Conservation (phyloP, 53 echinoderm and acorn worm species). For the Crossaster papposus region DNA sequence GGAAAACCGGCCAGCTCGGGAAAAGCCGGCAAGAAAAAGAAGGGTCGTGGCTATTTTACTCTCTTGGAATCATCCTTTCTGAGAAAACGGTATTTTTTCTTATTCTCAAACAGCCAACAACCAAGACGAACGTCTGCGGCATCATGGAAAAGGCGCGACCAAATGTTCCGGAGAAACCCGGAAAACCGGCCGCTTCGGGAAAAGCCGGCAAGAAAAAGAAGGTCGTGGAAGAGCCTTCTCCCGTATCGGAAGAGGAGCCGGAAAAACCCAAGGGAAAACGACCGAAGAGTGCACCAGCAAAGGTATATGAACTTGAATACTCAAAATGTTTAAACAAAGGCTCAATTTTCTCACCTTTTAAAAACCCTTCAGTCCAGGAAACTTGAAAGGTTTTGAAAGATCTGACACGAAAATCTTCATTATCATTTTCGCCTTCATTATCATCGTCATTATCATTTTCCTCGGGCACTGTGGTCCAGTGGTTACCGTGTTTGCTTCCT, state of each 20-base stretch:
- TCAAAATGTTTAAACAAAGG: too few relatives aligned
- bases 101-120: constrained; percentile 66
- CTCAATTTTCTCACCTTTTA: too few relatives aligned
- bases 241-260: constrained; percentile 50
- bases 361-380: too few relatives aligned
- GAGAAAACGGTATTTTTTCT: not conserved
- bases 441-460: too few relatives aligned
- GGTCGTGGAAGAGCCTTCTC: constrained; percentile 40
- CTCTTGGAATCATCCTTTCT: not conserved
- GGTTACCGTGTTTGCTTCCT: too few relatives aligned
- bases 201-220: constrained; percentile 70
- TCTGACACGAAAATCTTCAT: too few relatives aligned
- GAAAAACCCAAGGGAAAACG: constrained; percentile 72
- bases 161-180: constrained; percentile 95
- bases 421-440: too few relatives aligned
- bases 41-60: too few relatives aligned
- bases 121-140: constrained; percentile 78
- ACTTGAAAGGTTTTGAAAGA: too few relatives aligned
- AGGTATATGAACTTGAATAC: constrained; percentile 54
- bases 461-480: too few relatives aligned
- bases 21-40: constrained; percentile 67
- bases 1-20: constrained; percentile 73
- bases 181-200: constrained; percentile 68
- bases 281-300: constrained; percentile 93
- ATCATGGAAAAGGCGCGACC: constrained; percentile 87